These are phyloP conservation scores for Euthynnus affinis DNA, from an alignment of 2,797 vertebrate genomes.

Conservation along the genomic window DNA sequence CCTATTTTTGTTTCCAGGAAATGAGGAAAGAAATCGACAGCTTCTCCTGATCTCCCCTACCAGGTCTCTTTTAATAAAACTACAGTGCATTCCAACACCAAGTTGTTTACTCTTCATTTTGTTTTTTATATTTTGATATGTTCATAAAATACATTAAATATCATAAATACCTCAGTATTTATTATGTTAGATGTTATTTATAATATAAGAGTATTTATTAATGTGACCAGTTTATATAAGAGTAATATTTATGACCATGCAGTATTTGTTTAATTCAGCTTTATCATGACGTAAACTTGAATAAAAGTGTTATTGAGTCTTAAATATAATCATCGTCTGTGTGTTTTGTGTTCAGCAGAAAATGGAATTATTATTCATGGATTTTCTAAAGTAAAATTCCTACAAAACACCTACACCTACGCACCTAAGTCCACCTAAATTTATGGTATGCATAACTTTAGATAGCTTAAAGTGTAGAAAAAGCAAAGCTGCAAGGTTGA, in stretches of 20 bases:
- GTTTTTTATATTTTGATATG: background rate
- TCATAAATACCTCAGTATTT: conserved; percentile 32
- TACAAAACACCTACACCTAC: too few relatives aligned
- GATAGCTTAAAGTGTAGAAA: too few relatives aligned
- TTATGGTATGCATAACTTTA: too few relatives aligned
- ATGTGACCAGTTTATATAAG: background rate
- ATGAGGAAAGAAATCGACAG: conserved; percentile 76
- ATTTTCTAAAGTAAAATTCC: too few relatives aligned
- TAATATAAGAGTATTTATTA: background rate
- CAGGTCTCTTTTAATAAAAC: conserved; percentile 39
- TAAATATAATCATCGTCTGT: background rate
- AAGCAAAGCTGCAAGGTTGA: too few relatives aligned
- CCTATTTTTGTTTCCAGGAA: conserved; percentile 69
- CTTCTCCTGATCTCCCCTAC: conserved; percentile 59
- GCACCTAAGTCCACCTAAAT: background rate
- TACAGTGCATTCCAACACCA: conserved; percentile 20
- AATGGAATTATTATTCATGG: too few relatives aligned
- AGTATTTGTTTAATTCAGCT: background rate
- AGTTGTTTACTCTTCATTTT: conserved; percentile 13
- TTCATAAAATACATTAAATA: background rate
- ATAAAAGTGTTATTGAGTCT: conserved; percentile 18
- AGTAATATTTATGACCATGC: background rate
- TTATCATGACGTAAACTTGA: background rate
- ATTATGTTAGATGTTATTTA: conserved; percentile 13
- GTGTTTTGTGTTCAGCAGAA: conserved; percentile 23